Conservation (phyloP, 2,113 vertebrate genomes). For the Gallinago media region DNA sequence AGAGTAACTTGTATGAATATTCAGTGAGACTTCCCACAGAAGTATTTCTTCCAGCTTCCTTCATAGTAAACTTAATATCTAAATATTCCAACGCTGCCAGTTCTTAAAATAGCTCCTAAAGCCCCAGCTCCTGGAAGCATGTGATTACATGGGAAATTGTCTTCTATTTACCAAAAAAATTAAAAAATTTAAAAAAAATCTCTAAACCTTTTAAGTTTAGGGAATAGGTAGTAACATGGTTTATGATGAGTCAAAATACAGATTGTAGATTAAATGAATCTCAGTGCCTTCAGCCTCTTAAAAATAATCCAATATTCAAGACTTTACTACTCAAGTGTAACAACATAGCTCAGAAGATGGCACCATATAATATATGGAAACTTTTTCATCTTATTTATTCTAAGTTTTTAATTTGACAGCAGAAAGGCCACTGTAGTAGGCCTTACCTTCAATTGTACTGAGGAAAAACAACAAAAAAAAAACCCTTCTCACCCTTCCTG, state of each 20-base stretch:
- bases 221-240: neutral
- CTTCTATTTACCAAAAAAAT: neutral
- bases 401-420: neutral
- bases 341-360: neutral
- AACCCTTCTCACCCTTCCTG: neutral
- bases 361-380: neutral
- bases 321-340: neutral
- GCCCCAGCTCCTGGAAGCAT: neutral
- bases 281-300: neutral
- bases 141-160: neutral
- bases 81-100: constrained; percentile 10
- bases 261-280: neutral
- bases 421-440: neutral
- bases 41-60: constrained; percentile 28
- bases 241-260: neutral
- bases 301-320: neutral
- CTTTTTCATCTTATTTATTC: neutral
- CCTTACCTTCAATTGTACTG: neutral
- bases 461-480: neutral
- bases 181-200: neutral
- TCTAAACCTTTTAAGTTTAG: neutral
- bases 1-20: constrained; percentile 35
- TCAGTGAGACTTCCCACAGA: constrained; percentile 28
- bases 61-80: constrained; percentile 57
- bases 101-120: constrained; percentile 15